Percentiles rank a stretch among this genome's conserved stretches.
Conservation (phyloP, 2,888 invertebrate species). For the Colostygia pectinataria region DNA sequence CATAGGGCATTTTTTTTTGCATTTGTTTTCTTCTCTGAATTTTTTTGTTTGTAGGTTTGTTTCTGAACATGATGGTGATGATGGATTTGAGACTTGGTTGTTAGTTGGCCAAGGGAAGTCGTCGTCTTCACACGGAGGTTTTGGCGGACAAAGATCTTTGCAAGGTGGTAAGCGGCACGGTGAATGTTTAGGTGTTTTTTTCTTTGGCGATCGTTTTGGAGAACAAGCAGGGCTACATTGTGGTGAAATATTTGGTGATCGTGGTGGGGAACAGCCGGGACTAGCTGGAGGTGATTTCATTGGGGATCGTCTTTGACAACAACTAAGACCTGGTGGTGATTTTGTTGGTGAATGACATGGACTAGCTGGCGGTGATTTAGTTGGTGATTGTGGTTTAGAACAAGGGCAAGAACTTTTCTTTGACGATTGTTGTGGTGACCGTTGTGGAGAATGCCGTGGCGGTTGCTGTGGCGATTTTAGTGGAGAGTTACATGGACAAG, state of each 20-base stretch:
- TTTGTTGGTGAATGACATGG: too few relatives aligned
- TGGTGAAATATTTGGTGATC: not conserved
- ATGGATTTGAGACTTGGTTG: conserved; percentile 7
- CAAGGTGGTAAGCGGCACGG: conserved; percentile 3
- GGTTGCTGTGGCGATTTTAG: not conserved
- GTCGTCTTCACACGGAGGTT: conserved; percentile 4
- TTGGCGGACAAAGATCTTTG: not conserved
- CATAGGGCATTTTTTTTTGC: conserved; percentile 8
- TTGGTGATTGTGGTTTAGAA: not conserved
- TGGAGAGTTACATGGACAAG: not conserved
- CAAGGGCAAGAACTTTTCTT: not conserved
- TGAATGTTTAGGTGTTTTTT: not conserved
- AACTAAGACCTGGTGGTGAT: too few relatives aligned
- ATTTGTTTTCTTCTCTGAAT: conserved; percentile 2
- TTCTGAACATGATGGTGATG: conserved; percentile 8
- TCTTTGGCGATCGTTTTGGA: too few relatives aligned
- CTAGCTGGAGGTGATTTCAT: not conserved
- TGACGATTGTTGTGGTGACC: not conserved
- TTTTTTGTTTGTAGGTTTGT: not conserved
- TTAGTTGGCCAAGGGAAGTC: conserved; percentile 16
- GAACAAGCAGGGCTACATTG: not conserved
- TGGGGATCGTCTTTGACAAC: not conserved
- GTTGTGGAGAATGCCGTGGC: not conserved
- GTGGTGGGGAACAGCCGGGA: not conserved
- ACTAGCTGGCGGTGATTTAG: not conserved